Percentiles rank a stretch among this genome's conserved stretches.
These are phyloP conservation scores for Megaleporinus macrocephalus DNA, from an alignment of 2,113 vertebrate species.

Conservation along the genomic window DNA sequence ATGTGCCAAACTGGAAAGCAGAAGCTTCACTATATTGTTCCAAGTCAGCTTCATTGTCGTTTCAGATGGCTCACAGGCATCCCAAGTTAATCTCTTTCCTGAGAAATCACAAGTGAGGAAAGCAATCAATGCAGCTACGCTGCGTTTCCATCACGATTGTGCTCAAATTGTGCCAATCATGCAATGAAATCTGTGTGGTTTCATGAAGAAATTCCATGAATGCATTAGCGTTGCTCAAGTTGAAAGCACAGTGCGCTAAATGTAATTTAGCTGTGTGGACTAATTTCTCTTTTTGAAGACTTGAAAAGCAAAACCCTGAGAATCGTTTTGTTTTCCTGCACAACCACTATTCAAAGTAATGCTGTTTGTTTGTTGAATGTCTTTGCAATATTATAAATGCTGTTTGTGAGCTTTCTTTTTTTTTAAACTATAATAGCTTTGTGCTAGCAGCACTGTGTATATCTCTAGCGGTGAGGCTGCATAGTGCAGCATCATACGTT, in stretches of 20 bases:
- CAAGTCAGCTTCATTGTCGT: background rate
- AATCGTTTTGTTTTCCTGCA: background rate
- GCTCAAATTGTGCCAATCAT: background rate
- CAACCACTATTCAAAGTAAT: background rate
- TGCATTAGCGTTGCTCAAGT: background rate
- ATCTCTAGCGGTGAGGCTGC: no score
- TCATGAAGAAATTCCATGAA: background rate
- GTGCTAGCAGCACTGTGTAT: no score
- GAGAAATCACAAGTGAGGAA: background rate
- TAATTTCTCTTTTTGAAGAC: no score
- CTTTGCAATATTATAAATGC: background rate
- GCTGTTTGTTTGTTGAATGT: background rate
- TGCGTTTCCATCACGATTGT: background rate
- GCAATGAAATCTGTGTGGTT: no score
- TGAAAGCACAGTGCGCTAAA: background rate
- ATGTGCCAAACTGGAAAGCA: background rate
- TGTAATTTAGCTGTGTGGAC: background rate
- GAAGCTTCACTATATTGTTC: background rate
- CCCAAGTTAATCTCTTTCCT: no score
- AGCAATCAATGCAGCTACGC: background rate
- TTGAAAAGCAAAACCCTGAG: background rate
- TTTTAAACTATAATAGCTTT: no score
- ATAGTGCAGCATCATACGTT: no score
- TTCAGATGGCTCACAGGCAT: no score
- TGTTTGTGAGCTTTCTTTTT: background rate